Base-by-base conservation (phyloP, 1,140 invertebrate genomes). In the Anastrepha obliqua region DNA sequence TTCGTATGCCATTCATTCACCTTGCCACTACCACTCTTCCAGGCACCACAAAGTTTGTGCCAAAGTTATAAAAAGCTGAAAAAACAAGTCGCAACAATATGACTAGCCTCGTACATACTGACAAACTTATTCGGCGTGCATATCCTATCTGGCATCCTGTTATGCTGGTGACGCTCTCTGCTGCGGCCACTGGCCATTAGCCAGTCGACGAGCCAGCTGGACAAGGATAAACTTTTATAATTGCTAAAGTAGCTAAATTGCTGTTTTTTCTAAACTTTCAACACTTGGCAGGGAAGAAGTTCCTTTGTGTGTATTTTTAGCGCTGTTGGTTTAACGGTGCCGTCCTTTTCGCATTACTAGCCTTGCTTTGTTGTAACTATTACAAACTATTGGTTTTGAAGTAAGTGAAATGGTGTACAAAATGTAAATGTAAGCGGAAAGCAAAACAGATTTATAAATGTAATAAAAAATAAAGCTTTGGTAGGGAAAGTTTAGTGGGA, bases 211-310 rank as follows among this genome's bases (percentile, higher is more conserved):
- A 55, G 47, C 47, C 74, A 55, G 47, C 74, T 55, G n/a, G 74
- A 42, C 47, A 81, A 51, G 74, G 74, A 81, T 81, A 81, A 81
- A 81, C 47, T 81, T 81, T 55, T 55, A 81, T 81, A 81, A 81
- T 81, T 81, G 74, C 47, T 55, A 81, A 81, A 81, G 74, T 81
- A 81, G 47, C 74, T 55, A 81, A 81, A 81, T 81, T 81, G 74
- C 47, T 81, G 44, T 81, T 81, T 81, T 81, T 81, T 81, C 74
- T 55, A 81, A 81, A 81, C 74, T 81, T 81, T 81, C 47, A 58
- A 55, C 47, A 8, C 47, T 13, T 4, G 3, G 47, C 17, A 4
- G 17, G 4, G 47, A 5, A 81, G 55, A 81, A 81, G 29, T 5
- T 55, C 55, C 29, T 55, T 55, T 81, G 17, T 55, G 47, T 55